Percentiles rank a stretch among this genome's conserved stretches.
Conservation (phyloP, 2,113 vertebrate genomes). For the Xyliphius kryptos region DNA sequence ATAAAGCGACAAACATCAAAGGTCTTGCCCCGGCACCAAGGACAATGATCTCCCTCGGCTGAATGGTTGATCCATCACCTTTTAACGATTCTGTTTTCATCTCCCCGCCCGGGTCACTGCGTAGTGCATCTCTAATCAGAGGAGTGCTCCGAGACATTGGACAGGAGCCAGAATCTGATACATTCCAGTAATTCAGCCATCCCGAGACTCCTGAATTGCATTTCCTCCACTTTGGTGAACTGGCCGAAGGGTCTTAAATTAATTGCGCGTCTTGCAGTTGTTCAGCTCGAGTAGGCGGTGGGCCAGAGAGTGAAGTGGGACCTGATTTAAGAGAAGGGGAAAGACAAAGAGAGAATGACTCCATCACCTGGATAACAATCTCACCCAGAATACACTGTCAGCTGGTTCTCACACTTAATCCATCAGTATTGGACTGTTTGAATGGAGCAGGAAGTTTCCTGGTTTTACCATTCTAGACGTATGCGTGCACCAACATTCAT, state of each 20-base stretch:
- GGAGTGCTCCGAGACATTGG: slow-evolving; percentile 36
- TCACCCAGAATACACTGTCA: too few species aligned
- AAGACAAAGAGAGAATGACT: neutral
- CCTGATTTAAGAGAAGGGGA: neutral
- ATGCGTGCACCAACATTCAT: too few species aligned
- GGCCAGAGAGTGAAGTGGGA: slow-evolving; percentile 28
- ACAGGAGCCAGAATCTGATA: slow-evolving; percentile 39
- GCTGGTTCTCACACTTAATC: too few species aligned
- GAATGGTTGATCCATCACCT: slow-evolving; percentile 48
- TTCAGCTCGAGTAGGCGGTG: slow-evolving; percentile 32
- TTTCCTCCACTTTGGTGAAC: slow-evolving; percentile 36
- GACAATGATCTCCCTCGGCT: slow-evolving; percentile 40
- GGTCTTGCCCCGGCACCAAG: slow-evolving; percentile 31
- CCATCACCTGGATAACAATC: too few species aligned
- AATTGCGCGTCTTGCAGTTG: slow-evolving; percentile 46
- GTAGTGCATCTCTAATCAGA: slow-evolving; percentile 37
- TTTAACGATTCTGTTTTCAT: slow-evolving; percentile 39
- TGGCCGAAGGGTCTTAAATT: slow-evolving; percentile 38
- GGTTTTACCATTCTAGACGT: too few species aligned
- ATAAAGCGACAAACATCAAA: slow-evolving; percentile 43
- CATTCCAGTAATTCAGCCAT: slow-evolving; percentile 40
- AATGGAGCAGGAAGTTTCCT: too few species aligned
- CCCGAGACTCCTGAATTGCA: slow-evolving; percentile 24
- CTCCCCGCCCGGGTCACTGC: slow-evolving; percentile 42
- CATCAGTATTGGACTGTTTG: too few species aligned